Percentiles rank a stretch among this genome's conserved stretches.
These are phyloP conservation scores for Drosophila hawaiiensis DNA, from an alignment of 2,888 invertebrate species.

Conservation along the genomic window DNA sequence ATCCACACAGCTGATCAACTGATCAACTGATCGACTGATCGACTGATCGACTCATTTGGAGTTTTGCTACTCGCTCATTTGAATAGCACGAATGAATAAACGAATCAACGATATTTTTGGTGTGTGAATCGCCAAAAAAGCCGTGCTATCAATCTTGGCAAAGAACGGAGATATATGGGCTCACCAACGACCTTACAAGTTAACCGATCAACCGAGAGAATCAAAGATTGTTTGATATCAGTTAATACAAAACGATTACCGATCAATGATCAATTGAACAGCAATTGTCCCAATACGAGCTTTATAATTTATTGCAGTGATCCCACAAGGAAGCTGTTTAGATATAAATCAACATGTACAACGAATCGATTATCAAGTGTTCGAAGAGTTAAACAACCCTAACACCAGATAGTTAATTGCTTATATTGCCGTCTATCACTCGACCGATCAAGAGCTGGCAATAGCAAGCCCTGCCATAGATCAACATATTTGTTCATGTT, in stretches of 20 bases:
- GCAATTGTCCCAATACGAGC: background rate
- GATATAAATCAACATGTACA: background rate
- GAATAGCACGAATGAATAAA: background rate
- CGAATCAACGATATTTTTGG: background rate
- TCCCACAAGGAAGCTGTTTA: background rate
- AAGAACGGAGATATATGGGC: background rate
- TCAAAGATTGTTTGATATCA: background rate
- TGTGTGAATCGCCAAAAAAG: no score
- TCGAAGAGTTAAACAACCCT: no score
- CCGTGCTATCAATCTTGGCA: background rate
- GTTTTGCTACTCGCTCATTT: background rate
- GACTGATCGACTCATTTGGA: background rate
- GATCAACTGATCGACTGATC: background rate
- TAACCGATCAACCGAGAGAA: background rate
- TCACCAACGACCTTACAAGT: background rate
- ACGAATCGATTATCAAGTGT: background rate
- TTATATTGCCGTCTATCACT: background rate
- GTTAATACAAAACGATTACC: background rate
- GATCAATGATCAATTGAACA: background rate
- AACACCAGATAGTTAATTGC: background rate
- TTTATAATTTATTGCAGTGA: background rate
- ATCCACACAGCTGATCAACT: constrained; percentile 47
- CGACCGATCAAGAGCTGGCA: constrained; percentile 1
- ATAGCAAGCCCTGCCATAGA: constrained; percentile 12
- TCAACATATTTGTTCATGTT: constrained; percentile 34